Evolutionary conservation across 2,113 vertebrate genomes (phyloP).

Genomic region (Gobiocypris rarus): DNA sequence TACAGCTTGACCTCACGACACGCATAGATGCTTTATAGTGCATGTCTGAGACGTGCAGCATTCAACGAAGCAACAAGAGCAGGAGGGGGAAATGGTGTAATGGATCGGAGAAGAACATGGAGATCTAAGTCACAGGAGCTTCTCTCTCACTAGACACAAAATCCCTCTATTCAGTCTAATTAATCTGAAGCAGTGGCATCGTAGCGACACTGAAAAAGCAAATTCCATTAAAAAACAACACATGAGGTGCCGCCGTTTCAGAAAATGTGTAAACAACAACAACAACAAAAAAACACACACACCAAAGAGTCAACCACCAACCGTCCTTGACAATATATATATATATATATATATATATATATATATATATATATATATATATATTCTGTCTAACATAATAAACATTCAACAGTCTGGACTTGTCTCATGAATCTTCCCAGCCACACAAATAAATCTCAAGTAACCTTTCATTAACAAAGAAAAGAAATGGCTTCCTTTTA

Average conservation of each 20-base stretch:
- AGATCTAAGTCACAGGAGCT: conserved; percentile 1
- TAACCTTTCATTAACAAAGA: background rate
- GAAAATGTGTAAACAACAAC: background rate
- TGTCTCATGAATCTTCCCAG: background rate
- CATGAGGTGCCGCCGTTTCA: background rate
- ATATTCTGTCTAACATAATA: background rate
- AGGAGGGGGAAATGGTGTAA: conserved; percentile 6
- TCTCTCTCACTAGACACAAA: background rate
- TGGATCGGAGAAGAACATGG: conserved; percentile 10
- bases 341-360: too few relatives aligned
- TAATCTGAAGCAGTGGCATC: conserved; percentile 24
- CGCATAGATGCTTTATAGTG: background rate
- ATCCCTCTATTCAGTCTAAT: background rate
- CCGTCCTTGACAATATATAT: background rate
- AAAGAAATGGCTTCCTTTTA: background rate
- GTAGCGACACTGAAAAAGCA: background rate
- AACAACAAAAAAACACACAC: background rate
- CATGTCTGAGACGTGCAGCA: background rate
- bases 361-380: too few relatives aligned
- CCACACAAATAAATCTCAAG: background rate
- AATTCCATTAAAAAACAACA: conserved; percentile 8
- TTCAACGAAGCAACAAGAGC: background rate
- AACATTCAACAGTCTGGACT: background rate
- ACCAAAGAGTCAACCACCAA: background rate
- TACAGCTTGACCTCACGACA: conserved; percentile 14